Percentiles rank a stretch among this genome's conserved stretches.
Evolutionary conservation across 2,888 invertebrate genomes (phyloP).

Genomic region (Lycocerus yunnanus): DNA sequence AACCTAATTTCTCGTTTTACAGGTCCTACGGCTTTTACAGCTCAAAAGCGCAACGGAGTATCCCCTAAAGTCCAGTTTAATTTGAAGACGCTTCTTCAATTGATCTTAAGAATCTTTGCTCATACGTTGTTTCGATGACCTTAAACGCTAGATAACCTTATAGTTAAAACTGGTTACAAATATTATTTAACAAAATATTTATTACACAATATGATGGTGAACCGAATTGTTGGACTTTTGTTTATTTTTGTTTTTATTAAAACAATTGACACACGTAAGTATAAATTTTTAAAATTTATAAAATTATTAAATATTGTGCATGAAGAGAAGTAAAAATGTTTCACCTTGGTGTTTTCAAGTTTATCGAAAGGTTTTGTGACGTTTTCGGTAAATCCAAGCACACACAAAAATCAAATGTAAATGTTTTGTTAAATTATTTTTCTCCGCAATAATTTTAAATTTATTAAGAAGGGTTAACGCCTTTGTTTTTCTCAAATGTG

Average conservation of each 20-base stretch:
- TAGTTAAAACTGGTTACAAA: not conserved
- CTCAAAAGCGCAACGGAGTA: not conserved
- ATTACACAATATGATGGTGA: not conserved
- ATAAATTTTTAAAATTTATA: not conserved
- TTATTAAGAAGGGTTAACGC: not conserved
- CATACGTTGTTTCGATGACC: not conserved
- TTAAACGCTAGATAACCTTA: not conserved
- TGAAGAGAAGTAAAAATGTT: not conserved
- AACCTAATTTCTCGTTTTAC: too few relatives aligned
- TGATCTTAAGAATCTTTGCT: not conserved
- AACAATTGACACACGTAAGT: not conserved
- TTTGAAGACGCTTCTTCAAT: not conserved
- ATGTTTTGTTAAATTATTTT: too few relatives aligned
- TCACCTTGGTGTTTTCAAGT: too few relatives aligned
- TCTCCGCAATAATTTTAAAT: not conserved
- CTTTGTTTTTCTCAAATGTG: too few relatives aligned
- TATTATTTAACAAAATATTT: not conserved
- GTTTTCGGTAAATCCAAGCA: not conserved
- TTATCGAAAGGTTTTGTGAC: not conserved
- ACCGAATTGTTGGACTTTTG: not conserved
- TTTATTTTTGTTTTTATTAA: not conserved
- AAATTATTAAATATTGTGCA: not conserved
- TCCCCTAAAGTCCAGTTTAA: not conserved
- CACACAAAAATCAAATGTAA: too few relatives aligned
- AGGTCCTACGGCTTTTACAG: too few relatives aligned